These are phyloP conservation scores for Cynoglossus semilaevis DNA, from an alignment of 2,113 vertebrate species.

Conservation along the genomic window DNA sequence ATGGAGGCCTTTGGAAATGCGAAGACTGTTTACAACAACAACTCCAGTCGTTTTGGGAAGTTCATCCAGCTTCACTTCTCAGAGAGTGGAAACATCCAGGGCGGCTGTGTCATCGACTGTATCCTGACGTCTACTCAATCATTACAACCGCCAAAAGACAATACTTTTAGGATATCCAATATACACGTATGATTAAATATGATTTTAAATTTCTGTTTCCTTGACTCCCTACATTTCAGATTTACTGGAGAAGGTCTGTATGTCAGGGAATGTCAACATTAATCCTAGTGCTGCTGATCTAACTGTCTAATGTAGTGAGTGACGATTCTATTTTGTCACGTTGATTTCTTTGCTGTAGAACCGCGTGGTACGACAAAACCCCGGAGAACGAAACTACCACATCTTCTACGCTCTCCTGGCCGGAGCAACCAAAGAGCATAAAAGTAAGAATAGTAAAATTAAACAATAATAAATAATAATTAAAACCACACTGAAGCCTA, in stretches of 20 bases:
- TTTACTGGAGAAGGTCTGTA: constrained; percentile 79
- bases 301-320: constrained; percentile 8
- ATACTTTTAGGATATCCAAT: no score
- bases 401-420: constrained; percentile 89
- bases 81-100: constrained; percentile 88
- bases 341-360: constrained; percentile 75
- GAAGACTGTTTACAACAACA: constrained; percentile 93
- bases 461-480: background rate
- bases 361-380: constrained; percentile 89
- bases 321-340: constrained; percentile 17
- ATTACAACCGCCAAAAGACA: background rate
- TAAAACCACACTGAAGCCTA: no score
- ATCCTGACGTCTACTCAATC: constrained; percentile 73
- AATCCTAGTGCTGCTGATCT: background rate
- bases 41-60: constrained; percentile 91
- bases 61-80: constrained; percentile 93
- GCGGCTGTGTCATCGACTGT: constrained; percentile 90
- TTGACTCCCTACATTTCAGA: constrained; percentile 70
- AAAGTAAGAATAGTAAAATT: constrained; percentile 69
- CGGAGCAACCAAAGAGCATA: constrained; percentile 78
- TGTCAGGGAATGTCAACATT: background rate
- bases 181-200: no score
- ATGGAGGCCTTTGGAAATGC: constrained; percentile 92
- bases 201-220: constrained; percentile 26
- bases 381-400: constrained; percentile 88